Evolutionary conservation across 2,888 invertebrate species (phyloP).

Genomic region (Ecdyonurus torrentis): DNA sequence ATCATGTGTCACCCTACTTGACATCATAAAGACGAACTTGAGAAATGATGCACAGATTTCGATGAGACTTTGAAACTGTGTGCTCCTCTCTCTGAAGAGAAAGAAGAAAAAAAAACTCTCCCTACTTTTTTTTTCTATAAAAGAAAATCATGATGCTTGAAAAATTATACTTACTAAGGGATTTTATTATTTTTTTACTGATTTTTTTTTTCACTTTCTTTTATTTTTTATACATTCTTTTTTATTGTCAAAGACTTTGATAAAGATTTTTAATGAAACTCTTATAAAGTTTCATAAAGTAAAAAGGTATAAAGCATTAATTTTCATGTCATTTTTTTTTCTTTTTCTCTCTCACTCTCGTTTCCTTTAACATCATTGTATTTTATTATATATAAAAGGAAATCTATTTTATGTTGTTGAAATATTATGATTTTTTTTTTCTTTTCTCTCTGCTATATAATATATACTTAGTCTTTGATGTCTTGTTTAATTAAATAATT

Average conservation of each 20-base stretch:
- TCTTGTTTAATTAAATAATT: no score
- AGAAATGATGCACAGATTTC: neutral
- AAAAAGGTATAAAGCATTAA: no score
- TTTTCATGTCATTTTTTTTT: no score
- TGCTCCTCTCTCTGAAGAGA: no score
- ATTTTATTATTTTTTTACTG: neutral
- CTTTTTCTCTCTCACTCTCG: no score
- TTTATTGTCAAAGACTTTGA: neutral
- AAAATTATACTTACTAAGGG: neutral
- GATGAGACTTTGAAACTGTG: neutral
- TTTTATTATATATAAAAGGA: no score
- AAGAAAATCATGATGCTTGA: neutral
- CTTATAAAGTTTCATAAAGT: no score
- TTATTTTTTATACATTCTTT: neutral
- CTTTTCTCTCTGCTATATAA: no score
- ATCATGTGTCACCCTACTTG: constrained; percentile 1
- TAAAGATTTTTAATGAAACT: neutral
- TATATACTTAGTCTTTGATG: no score
- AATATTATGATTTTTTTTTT: no score
- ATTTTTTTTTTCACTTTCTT: neutral
- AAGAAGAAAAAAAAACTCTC: neutral
- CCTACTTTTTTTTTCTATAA: neutral
- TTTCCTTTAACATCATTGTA: no score
- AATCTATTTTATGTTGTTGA: no score
- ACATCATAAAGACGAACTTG: constrained; percentile 1